These are phyloP conservation scores for Potorous gilbertii DNA, from an alignment of 2,797 vertebrate genomes.

Conservation along the genomic window DNA sequence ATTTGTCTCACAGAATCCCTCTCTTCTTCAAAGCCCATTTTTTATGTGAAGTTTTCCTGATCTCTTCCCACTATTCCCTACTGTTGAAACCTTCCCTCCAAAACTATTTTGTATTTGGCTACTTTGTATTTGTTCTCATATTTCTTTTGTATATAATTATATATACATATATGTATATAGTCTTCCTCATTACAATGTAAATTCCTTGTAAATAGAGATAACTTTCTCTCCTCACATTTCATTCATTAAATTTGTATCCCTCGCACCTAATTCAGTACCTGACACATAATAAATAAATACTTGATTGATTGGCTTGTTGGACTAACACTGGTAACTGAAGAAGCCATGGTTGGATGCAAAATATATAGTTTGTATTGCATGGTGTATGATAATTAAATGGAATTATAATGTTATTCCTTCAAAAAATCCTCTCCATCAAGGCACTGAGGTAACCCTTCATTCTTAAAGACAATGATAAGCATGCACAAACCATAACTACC, in stretches of 20 bases:
- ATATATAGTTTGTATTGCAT: background rate
- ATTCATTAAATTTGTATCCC: background rate
- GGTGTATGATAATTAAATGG: background rate
- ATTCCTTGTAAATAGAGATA: background rate
- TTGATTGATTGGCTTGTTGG: background rate
- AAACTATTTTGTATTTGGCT: too few species aligned
- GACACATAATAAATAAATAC: background rate
- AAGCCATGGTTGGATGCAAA: background rate
- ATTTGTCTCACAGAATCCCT: too few species aligned
- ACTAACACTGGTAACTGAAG: background rate
- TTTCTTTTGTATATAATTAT: too few species aligned
- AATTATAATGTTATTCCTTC: background rate
- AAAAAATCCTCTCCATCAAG: background rate
- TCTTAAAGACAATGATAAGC: background rate
- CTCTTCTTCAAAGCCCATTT: too few species aligned
- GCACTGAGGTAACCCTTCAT: too few species aligned
- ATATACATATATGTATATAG: too few species aligned
- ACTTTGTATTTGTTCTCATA: too few species aligned
- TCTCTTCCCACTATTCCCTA: too few species aligned
- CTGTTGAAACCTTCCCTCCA: too few species aligned
- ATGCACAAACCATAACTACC: background rate
- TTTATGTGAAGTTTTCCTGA: too few species aligned
- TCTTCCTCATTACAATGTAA: too few species aligned
- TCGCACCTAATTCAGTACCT: background rate
- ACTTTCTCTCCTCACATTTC: background rate